These are phyloP conservation scores for Andrena minutula DNA, from an alignment of 2,888 invertebrate genomes.

Conservation along the genomic window DNA sequence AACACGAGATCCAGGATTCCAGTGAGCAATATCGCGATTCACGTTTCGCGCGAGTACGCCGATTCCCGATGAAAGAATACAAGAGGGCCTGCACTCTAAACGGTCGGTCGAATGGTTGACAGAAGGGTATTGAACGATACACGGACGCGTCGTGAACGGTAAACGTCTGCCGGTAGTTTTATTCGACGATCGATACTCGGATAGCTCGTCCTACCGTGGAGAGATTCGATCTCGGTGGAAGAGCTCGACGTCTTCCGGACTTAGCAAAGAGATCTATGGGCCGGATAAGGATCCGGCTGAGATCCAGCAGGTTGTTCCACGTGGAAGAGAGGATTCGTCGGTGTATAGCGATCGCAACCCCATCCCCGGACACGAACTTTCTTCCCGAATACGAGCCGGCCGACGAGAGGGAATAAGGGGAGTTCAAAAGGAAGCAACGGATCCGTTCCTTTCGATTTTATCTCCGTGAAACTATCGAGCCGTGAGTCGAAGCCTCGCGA, in stretches of 20 bases:
- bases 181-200: slow-evolving; percentile 58
- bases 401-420: background rate
- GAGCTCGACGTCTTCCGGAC: slow-evolving; percentile 48
- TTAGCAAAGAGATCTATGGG: slow-evolving; percentile 50
- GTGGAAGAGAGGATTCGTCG: slow-evolving; percentile 32
- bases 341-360: slow-evolving; percentile 12
- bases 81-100: slow-evolving; percentile 9
- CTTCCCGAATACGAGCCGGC: slow-evolving; percentile 5
- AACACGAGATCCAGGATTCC: background rate
- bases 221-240: slow-evolving; percentile 49
- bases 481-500: slow-evolving; percentile 43
- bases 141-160: background rate
- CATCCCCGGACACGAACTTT: background rate
- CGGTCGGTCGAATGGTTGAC: slow-evolving; percentile 41
- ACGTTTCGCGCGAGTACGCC: slow-evolving; percentile 4
- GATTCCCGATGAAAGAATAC: slow-evolving; percentile 10
- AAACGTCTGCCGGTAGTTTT: slow-evolving; percentile 45
- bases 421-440: slow-evolving; percentile 19
- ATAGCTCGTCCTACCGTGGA: slow-evolving; percentile 43
- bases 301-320: slow-evolving; percentile 60
- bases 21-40: slow-evolving; percentile 10
- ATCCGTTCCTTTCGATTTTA: slow-evolving; percentile 47
- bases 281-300: slow-evolving; percentile 40
- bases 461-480: slow-evolving; percentile 51
- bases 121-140: slow-evolving; percentile 55